Evolutionary conservation across 2,797 vertebrate species (phyloP), one percentile per base, ranked within the genome.

Genomic region (Falco biarmicus): DNA sequence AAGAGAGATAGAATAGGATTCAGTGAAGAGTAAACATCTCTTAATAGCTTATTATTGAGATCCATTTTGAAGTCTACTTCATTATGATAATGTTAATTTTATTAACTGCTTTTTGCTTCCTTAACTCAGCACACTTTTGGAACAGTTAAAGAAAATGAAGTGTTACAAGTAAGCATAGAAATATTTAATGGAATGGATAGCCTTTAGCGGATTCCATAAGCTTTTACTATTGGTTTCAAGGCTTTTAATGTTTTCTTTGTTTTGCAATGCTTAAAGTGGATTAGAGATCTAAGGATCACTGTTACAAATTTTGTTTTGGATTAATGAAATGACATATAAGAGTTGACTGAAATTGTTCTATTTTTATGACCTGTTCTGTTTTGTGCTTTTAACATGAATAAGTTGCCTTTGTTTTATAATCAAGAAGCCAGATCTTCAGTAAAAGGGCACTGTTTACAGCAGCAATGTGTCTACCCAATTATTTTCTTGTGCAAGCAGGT

Each of bases 241-340:
- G 64, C 45, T 94, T 96, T 94, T 93, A 94, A 93, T 92, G 50
- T 96, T 96, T 93, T 93, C 56, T 97, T 97, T 94, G 77, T 90
- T 96, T 96, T 89, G 78, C 82, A 95, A 34, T 92, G n/a, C 77
- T 96, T 95, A 84, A 96, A 97, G 59, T 92, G 34, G 91, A 95
- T 96, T 94, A 96, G 80, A 60, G 88, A 75, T 94, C 68, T 85
- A 74, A 97, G 93, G 83, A 94, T 93, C 50, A 85, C 77, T 89
- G 80, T 90, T 95, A 87, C 26, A 93, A 87, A 87, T 95, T 97
- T 95, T 90, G 63, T 51, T 96, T 93, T 93, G 73, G 87, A 89
- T 96, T 96, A 94, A 60, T 68, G 76, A 91, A 96, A 89, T 13
- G 4, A 89, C 47, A 77, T 68, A 47, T 59, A 84, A 92, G 56